Evolutionary conservation across 1,140 invertebrate species (phyloP), one percentile per base, ranked within the genome.

Genomic region (Drosophila ogumai): DNA sequence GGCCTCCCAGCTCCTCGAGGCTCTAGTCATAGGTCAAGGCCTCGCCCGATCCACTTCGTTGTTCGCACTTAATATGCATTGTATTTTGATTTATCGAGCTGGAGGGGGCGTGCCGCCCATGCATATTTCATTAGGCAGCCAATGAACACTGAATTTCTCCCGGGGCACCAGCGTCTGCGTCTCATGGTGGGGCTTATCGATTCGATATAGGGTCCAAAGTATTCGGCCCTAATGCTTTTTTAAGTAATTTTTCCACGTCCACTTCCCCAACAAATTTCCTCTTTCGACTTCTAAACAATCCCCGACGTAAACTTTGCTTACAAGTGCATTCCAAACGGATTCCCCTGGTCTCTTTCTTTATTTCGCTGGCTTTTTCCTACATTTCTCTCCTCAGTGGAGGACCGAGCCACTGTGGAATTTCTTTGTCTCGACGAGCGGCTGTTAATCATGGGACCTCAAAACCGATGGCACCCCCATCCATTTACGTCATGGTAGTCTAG

Each of bases 71-170:
- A 76, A 76, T 88, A 75, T 82, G 64, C 71, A 80, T 87, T 88
- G 79, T 88, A 82, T 87, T 87, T 87, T 87, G 84, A 86, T 86
- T 87, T 88, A 82, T 88, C 56, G 67, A 67, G 77, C 60, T 28
- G 36, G 9, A 61, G 50, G 64, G 59, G 84, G 84, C 84, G 80
- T 68, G 85, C 25, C 73, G 41, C 63, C 57, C 64, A 82, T 88
- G 80, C 80, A 87, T 87, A 82, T 78, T 82, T 82, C 74, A 82
- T 78, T 82, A 77, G 79, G 55, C 65, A 54, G 69, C 54, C 67
- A 72, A 57, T 69, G 44, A 57, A 34, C 57, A 80, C 75, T 67
- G 57, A 67, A 74, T 80, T 80, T 73, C 58, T 65, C 61, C 60
- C 38, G 38, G 28, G 61, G 61, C 61, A 22, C 40, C 63, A 46